A percentile compares a stretch with the other conserved stretches of the same genome.
These are phyloP conservation scores for Drosophila stalkeri DNA, from an alignment of 2,888 invertebrate genomes.

Conservation along the genomic window DNA sequence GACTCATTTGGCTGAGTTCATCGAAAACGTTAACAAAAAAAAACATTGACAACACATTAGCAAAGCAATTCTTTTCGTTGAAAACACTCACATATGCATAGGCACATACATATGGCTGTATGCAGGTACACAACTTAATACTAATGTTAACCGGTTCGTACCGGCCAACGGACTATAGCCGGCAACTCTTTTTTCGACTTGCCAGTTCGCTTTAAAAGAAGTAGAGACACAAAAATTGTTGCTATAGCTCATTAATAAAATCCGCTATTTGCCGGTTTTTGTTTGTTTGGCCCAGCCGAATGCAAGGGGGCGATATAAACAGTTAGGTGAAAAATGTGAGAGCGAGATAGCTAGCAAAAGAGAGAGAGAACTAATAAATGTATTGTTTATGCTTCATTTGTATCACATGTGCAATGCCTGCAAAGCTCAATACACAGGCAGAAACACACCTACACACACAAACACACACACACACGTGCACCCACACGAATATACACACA, in stretches of 20 bases:
- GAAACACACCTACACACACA: neutral
- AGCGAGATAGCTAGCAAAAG: neutral
- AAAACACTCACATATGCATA: neutral
- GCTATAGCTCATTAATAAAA: constrained; percentile 21
- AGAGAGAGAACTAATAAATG: constrained; percentile 43
- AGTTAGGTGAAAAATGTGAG: constrained; percentile 16
- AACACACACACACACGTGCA: neutral
- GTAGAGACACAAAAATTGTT: constrained; percentile 5
- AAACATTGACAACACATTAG: constrained; percentile 14
- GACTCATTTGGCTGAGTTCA: constrained; percentile 40
- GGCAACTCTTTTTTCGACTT: constrained; percentile 30
- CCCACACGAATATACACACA: neutral
- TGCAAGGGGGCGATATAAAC: constrained; percentile 16
- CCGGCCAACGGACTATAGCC: constrained; percentile 2
- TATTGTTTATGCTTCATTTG: constrained; percentile 52
- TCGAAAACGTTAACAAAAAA: constrained; percentile 20
- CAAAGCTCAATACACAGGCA: constrained; percentile 6
- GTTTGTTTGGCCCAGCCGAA: neutral
- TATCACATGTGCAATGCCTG: constrained; percentile 47
- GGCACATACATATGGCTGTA: neutral
- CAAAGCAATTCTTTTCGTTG: constrained; percentile 23
- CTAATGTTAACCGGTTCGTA: constrained; percentile 36
- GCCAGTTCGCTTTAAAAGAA: neutral
- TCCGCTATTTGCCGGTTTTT: constrained; percentile 28
- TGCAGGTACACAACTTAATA: neutral